Evolutionary conservation across 2,888 invertebrate genomes (phyloP), one percentile per base, ranked within the genome.

Genomic region (Cantharis lateralis): DNA sequence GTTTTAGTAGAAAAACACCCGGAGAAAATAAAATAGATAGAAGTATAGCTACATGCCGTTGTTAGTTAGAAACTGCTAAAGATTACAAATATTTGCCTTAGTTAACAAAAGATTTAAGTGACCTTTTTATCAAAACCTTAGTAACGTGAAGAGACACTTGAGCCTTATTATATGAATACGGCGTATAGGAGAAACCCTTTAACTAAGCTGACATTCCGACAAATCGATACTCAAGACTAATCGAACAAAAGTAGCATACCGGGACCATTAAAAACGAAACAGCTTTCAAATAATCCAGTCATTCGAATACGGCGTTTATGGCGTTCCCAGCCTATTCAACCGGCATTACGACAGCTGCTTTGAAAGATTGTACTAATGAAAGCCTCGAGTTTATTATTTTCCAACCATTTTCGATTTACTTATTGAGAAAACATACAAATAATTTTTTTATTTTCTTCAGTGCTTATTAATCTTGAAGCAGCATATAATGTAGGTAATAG

Each of bases 181-280:
- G 28, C 28, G 32, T 72, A 75, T 76, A 70, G 72, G 71, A 63
- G 74, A 78, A 80, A 77, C 79, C 78, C 77, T 80, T 80, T 77
- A 80, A 80, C 72, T 77, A 76, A 79, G 78, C 74, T 79, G 79
- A 80, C 79, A 81, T 80, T 74, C 77, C 77, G 75, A 72, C 77
- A 77, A 78, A 81, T 81, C 80, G 78, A 81, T 81, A 78, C 70
- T 62, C 32, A 71, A 68, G 72, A 80, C 78, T 79, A 77, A 72
- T 80, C 78, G 80, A 79, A 81, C 80, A 77, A 77, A 81, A 80
- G 72, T 77, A 74, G 78, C 74, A 80, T 76, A 75, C 80, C 79
- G 69, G 74, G 64, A 79, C 75, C 77, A 76, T 79, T 78, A 79
- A 79, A 79, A 79, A 79, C 78, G 78, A 79, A 79, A 79, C 78